A percentile compares a stretch with the other conserved stretches of the same genome.
Conservation (phyloP, 2,113 vertebrate species). For the Brachirus orientalis region DNA sequence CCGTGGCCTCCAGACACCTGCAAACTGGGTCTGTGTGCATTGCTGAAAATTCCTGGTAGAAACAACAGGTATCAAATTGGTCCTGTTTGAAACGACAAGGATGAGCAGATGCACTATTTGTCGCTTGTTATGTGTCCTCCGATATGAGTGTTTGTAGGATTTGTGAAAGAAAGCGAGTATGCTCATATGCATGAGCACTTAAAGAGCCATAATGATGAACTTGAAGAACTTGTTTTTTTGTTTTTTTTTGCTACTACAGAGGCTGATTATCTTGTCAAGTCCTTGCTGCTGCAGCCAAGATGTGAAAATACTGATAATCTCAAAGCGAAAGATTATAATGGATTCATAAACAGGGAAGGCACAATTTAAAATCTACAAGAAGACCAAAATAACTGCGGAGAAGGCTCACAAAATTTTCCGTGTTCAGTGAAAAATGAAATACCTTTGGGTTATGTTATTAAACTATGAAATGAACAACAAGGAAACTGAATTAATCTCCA, state of each 20-base stretch:
- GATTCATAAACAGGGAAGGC: conserved; percentile 41
- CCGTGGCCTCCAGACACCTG: conserved; percentile 42
- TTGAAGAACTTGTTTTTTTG: conserved; percentile 40
- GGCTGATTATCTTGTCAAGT: conserved; percentile 67
- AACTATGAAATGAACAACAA: conserved; percentile 74
- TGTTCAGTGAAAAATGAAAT: conserved; percentile 61
- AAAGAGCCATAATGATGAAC: conserved; percentile 42
- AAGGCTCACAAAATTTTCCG: conserved; percentile 47
- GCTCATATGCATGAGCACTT: conserved; percentile 18
- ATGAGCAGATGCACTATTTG: too few relatives aligned
- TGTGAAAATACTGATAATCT: conserved; percentile 53
- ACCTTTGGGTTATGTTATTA: conserved; percentile 77
- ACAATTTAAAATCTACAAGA: conserved; percentile 42
- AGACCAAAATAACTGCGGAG: conserved; percentile 57
- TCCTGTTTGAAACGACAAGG: conserved; percentile 59
- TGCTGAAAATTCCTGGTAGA: conserved; percentile 23
- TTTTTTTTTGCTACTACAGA: conserved; percentile 43
- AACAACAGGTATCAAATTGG: conserved; percentile 69
- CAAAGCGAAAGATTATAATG: conserved; percentile 43
- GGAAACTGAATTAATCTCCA: conserved; percentile 72
- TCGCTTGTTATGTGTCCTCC: conserved; percentile 36
- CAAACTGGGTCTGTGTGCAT: conserved; percentile 8
- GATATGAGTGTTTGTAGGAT: conserved; percentile 17
- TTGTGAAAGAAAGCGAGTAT: not conserved
- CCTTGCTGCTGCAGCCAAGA: conserved; percentile 53